Percentiles rank a stretch among this genome's conserved stretches.
phyloP scores from a whole-genome alignment of 2,797 vertebrate species.

The Bovichtus diacanthus region DNA sequence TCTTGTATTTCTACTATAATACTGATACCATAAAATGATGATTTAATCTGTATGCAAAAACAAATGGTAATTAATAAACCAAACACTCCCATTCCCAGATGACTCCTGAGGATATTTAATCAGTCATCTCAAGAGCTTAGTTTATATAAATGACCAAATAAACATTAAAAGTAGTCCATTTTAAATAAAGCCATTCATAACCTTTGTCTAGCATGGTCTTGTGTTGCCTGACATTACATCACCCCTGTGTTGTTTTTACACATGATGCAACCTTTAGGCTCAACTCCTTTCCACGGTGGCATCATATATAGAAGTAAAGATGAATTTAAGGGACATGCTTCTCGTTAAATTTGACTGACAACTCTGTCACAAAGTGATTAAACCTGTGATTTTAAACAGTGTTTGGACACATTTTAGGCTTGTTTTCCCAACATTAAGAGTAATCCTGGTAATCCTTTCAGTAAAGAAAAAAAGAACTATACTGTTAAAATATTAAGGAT shows the following conservation, averaged over 20 bases:
- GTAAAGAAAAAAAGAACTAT: background rate
- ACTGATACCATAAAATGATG: background rate
- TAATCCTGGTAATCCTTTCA: background rate
- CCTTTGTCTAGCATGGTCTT: conserved; percentile 71
- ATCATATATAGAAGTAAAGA: conserved; percentile 13
- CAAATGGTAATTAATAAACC: background rate
- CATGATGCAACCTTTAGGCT: conserved; percentile 75
- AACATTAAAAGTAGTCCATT: conserved; percentile 33
- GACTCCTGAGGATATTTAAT: conserved; percentile 1
- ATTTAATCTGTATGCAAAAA: conserved; percentile 1
- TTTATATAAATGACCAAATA: background rate
- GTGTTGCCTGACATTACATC: conserved; percentile 84
- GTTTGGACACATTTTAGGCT: background rate
- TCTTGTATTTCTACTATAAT: background rate
- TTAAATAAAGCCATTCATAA: conserved; percentile 67
- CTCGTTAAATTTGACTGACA: conserved; percentile 4
- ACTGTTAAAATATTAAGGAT: background rate
- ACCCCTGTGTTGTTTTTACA: conserved; percentile 68
- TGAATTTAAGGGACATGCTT: conserved; percentile 11
- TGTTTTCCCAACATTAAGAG: background rate
- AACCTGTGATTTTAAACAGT: background rate
- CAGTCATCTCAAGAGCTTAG: background rate
- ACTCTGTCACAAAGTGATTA: background rate
- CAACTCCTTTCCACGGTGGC: conserved; percentile 31
- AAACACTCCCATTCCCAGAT: background rate